Evolutionary conservation across 2,113 vertebrate genomes (phyloP).

Genomic region (Sterna hirundo): DNA sequence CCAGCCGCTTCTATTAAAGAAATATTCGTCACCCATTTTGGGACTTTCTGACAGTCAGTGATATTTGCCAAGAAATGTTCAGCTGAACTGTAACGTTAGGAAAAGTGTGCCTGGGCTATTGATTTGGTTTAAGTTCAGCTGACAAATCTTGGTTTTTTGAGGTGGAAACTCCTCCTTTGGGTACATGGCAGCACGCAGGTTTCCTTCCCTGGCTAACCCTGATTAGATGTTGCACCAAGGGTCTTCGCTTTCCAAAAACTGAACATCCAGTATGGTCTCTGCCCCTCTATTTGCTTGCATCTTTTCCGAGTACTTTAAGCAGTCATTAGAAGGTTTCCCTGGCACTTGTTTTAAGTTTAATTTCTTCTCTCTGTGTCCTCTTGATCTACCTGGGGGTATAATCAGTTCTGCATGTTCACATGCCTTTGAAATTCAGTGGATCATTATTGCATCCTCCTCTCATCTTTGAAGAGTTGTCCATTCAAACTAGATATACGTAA

Average conservation of each 20-base stretch:
- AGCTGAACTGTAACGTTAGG: neutral
- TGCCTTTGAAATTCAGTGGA: neutral
- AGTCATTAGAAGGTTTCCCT: neutral
- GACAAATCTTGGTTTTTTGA: neutral
- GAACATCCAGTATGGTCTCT: neutral
- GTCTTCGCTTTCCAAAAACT: neutral
- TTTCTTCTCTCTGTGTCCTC: neutral
- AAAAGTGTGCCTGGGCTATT: neutral
- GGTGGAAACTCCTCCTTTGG: neutral
- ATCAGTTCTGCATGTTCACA: neutral
- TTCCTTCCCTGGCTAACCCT: neutral
- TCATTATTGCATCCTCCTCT: neutral
- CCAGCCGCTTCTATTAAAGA: neutral
- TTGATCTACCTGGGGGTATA: neutral
- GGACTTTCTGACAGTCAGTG: neutral
- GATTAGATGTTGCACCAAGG: neutral
- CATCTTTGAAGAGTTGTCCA: neutral
- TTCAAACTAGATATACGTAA: neutral
- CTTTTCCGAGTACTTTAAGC: neutral
- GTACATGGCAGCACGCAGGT: neutral
- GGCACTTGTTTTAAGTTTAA: neutral
- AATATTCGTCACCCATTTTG: neutral
- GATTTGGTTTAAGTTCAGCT: neutral
- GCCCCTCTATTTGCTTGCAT: neutral
- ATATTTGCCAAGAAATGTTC: neutral